phyloP scores from a whole-genome alignment of 2,113 vertebrate genomes.

The Esox niger region DNA sequence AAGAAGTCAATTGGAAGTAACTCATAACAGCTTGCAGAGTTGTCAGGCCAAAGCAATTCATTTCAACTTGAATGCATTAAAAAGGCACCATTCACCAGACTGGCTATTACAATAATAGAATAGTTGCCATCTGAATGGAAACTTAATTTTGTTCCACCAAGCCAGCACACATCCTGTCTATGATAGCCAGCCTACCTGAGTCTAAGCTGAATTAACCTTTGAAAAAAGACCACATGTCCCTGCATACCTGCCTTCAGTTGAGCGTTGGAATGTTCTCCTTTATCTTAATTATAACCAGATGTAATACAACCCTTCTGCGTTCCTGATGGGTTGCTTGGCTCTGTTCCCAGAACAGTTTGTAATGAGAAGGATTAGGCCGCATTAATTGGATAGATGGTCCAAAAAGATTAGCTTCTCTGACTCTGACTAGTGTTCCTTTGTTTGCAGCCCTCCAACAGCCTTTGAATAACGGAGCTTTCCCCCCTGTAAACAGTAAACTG shows the following conservation, averaged over 20 bases:
- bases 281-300: slow-evolving; percentile 25
- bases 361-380: slow-evolving; percentile 55
- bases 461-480: slow-evolving; percentile 24
- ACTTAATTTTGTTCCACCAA: neutral
- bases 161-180: neutral
- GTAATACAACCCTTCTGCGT: slow-evolving; percentile 3
- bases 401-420: slow-evolving; percentile 56
- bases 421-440: neutral
- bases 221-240: neutral
- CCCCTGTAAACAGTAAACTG: slow-evolving; percentile 33
- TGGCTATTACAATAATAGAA: neutral
- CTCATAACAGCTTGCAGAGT: neutral
- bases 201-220: neutral
- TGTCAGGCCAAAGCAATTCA: neutral
- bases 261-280: neutral
- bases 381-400: slow-evolving; percentile 62
- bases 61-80: neutral
- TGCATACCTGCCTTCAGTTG: neutral
- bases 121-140: neutral
- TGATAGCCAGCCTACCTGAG: neutral
- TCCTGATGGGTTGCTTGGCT: slow-evolving; percentile 7
- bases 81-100: neutral
- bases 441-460: slow-evolving; percentile 15
- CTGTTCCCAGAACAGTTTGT: slow-evolving; percentile 55
- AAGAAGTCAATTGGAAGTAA: neutral